Evolutionary conservation across 2,113 vertebrate genomes (phyloP).

Genomic region (Polypterus bichir): DNA sequence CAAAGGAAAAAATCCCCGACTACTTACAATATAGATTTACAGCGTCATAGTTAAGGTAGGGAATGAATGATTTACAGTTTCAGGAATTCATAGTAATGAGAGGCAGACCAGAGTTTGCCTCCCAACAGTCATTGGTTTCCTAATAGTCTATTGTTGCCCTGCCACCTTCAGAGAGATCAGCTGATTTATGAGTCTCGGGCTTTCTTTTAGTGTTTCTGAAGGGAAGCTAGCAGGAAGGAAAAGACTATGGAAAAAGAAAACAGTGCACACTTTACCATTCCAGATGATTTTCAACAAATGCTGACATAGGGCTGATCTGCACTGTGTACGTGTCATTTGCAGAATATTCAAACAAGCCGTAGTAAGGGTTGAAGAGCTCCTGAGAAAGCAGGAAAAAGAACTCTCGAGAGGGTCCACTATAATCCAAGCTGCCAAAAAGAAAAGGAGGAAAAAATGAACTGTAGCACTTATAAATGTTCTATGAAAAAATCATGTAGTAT

Average conservation of each 20-base stretch:
- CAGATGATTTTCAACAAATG: slow-evolving; percentile 93
- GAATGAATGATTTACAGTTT: too few species aligned
- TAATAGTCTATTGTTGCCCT: too few species aligned
- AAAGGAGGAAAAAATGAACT: not conserved
- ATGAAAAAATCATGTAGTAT: too few species aligned
- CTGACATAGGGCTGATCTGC: slow-evolving; percentile 97
- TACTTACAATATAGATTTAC: too few species aligned
- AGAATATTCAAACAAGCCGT: slow-evolving; percentile 94
- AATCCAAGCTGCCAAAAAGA: slow-evolving; percentile 67
- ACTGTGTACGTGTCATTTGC: slow-evolving; percentile 96
- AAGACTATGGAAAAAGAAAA: not conserved
- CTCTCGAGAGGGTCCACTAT: slow-evolving; percentile 91
- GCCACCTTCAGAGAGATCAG: too few species aligned
- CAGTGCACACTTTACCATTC: slow-evolving; percentile 66
- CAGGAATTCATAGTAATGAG: too few species aligned
- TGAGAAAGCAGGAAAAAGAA: slow-evolving; percentile 98
- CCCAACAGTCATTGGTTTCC: too few species aligned
- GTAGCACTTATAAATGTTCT: not conserved
- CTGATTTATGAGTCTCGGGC: too few species aligned
- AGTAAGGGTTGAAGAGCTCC: slow-evolving; percentile 97
- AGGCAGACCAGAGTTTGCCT: too few species aligned
- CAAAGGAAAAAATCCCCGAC: too few species aligned
- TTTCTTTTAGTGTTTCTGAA: not conserved
- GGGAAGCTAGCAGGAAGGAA: not conserved
- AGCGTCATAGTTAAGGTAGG: too few species aligned